These are phyloP conservation scores for Caerostris extrusa DNA, from an alignment of 1,140 invertebrate genomes.

Conservation along the genomic window DNA sequence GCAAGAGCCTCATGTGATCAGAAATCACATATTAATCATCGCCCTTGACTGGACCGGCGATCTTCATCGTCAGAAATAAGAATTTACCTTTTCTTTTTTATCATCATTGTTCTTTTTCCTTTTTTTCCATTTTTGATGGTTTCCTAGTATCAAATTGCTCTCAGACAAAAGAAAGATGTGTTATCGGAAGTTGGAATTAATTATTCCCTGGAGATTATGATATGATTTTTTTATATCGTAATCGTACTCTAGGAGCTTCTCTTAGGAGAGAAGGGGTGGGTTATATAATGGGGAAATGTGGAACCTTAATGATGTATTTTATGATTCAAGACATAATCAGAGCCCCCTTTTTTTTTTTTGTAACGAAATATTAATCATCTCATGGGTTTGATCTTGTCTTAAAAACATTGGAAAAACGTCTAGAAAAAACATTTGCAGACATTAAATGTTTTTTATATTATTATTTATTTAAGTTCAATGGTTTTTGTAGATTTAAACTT, in stretches of 20 bases:
- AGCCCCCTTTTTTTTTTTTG: too few species aligned
- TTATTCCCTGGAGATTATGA: neutral
- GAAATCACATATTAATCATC: conserved; percentile 42
- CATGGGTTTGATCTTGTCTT: too few species aligned
- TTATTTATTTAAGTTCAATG: too few species aligned
- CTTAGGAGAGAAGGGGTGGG: too few species aligned
- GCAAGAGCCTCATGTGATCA: conserved; percentile 23
- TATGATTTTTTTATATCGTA: too few species aligned
- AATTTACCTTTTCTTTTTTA: too few species aligned
- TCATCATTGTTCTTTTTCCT: neutral
- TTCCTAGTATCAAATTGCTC: neutral
- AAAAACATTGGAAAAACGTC: too few species aligned
- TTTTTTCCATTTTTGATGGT: neutral
- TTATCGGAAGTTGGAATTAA: conserved; percentile 10
- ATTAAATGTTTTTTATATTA: too few species aligned
- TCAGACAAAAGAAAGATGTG: neutral
- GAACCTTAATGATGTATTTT: neutral
- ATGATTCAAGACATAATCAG: neutral
- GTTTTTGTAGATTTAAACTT: too few species aligned
- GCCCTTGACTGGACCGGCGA: neutral
- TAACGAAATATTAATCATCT: too few species aligned
- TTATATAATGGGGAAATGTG: too few species aligned
- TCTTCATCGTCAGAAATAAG: neutral
- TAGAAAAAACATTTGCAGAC: too few species aligned
- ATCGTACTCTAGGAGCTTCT: neutral